Base-by-base conservation (phyloP, 1,140 invertebrate genomes). In the Pantala flavescens region DNA sequence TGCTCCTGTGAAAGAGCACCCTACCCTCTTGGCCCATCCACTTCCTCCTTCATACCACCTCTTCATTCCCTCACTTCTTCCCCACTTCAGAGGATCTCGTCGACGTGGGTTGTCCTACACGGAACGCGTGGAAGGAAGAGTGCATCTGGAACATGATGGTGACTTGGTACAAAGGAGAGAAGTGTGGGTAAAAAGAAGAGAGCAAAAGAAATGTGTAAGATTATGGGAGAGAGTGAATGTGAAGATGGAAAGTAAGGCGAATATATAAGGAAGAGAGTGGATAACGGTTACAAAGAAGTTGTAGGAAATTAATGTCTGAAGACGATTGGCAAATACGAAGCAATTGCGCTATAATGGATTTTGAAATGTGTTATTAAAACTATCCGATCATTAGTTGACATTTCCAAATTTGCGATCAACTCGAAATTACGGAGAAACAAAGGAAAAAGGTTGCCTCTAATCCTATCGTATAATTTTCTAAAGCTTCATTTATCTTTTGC, bases 1-100 rank as follows among this genome's bases (percentile, higher is more conserved):
- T 36, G 28, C 28, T 36, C 28, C 28, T 9, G 28, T 36, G 28
- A 36, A 36, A 36, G 28, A 36, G 28, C 28, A 9, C 28, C 28
- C 28, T 2, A 19, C 49, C 12, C 14, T 63, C 49, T 19, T 12
- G 16, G n/a, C 5, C 49, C 49, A 19, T 21, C 49, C 14, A 19
- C 3, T 21, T 63, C 49, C 14, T 63, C 49, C 49, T 63, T 16
- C 49, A 63, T 19, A 14, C 49, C n/a, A 21, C 49, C 14, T 63
- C 49, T 63, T 63, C 49, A 63, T 63, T 63, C 49, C 49, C 49
- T 63, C 49, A 63, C 49, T 63, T 63, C 49, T 63, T 63, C 49
- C 5, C 49, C n/a, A 21, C 16, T 16, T 63, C 49, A 19, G 16
- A 63, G 12, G 49, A 63, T 63, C 49, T 63, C n/a, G 49, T 36